Conservation (phyloP, 2,888 invertebrate genomes). For the Drosophila peninsularis region DNA sequence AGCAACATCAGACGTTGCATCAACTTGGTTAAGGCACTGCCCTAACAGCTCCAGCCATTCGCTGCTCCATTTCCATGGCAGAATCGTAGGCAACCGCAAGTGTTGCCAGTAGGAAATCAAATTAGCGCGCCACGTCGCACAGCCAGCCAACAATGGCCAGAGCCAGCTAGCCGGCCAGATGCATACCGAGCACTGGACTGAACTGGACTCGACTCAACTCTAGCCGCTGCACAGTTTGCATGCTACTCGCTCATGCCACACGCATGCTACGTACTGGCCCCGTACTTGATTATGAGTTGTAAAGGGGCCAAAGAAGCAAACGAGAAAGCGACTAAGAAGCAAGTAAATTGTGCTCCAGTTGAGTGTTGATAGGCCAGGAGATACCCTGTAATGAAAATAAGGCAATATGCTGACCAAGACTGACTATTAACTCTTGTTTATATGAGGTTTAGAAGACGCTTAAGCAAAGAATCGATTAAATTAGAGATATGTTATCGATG, state of each 20-base stretch:
- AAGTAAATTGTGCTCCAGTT: neutral
- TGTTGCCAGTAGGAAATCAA: slow-evolving; percentile 79
- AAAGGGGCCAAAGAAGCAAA: slow-evolving; percentile 25
- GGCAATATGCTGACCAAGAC: no score
- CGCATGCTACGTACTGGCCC: slow-evolving; percentile 37
- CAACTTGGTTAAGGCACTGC: slow-evolving; percentile 28
- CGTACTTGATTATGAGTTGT: slow-evolving; percentile 56
- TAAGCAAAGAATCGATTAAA: no score
- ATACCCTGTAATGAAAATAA: neutral
- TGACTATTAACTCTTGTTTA: no score
- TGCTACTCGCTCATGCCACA: slow-evolving; percentile 38
- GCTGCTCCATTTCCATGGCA: slow-evolving; percentile 42
- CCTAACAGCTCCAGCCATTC: slow-evolving; percentile 19
- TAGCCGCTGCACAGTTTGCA: slow-evolving; percentile 28
- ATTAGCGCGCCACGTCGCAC: slow-evolving; percentile 71
- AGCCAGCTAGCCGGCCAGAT: slow-evolving; percentile 14
- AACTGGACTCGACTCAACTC: neutral
- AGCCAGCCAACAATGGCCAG: slow-evolving; percentile 26
- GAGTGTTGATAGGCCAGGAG: neutral
- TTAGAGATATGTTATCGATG: neutral
- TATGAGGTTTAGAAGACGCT: no score
- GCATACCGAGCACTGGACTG: neutral
- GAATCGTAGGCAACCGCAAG: slow-evolving; percentile 65
- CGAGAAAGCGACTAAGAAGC: slow-evolving; percentile 8
- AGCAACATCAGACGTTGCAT: slow-evolving; percentile 36